Base-by-base conservation (phyloP, 2,888 invertebrate species). In the Lasius fuliginosus region DNA sequence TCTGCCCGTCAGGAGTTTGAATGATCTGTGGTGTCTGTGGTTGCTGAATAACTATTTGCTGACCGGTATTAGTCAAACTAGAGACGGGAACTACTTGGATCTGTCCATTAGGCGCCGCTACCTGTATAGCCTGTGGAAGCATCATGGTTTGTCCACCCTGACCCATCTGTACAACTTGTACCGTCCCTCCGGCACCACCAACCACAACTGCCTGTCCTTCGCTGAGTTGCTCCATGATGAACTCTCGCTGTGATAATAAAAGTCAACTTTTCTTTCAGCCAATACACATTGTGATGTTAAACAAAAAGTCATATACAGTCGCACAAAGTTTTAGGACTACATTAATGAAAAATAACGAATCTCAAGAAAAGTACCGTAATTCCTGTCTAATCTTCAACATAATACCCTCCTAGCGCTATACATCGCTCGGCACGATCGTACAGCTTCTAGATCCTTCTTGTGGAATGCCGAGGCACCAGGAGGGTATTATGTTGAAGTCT, bases 1-100 rank as follows among this genome's bases (percentile, higher is more conserved):
- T 98, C 95, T 99, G 99, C 0, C 99, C 99, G 95, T 99, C 99
- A 0, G 98, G 96, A 0, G 98, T 97, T 94, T 99, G 99, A 53
- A 99, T 97, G 62, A 99, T 95, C 94, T 99, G 99, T 58, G 98
- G 96, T 84, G 96, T 97, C 89, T 96, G 96, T 8, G 96, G 96
- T 77, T 96, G 96, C 89, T 96, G 96, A 65, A 97, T 95, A 42
- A 97, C 95, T 73, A 96, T 96, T 92, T 96, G 96, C 46, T 96
- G 96, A 23, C 96, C 96, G 5, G 95, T 94, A 6, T 94, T 94
- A 40, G 94, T 94, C 69, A 97, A 93, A 93, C 96, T 96, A 0
- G 97, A 97, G 33, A 97, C 96, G 3, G 97, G 97, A 18, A 97
- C 95, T 0, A 97, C 97, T 95, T 97, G 97, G 53, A 98, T 96